Evolutionary conservation across 2,113 vertebrate genomes (phyloP), one percentile per base, ranked within the genome.

Genomic region (Sakesphorus luctuosus): DNA sequence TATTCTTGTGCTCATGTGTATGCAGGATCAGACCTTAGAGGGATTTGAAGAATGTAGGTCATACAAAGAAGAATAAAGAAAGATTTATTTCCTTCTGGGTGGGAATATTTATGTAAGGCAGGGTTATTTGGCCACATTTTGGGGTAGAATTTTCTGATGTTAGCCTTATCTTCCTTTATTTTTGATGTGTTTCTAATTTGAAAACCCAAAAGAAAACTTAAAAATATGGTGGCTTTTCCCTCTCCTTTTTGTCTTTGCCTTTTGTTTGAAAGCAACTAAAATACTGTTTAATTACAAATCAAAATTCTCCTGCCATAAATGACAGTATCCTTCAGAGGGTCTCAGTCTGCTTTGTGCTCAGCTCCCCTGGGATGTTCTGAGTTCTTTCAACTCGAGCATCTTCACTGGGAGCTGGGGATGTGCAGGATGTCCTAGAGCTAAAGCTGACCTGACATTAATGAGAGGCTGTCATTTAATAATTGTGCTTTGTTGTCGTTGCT

Each of bases 351-450:
- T 49, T 25, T 29, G 20, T 2, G 8, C 71, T 84, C 62, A 36
- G 40, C 53, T 94, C 96, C 81, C 74, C 77, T 21, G 94, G 71
- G 96, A 79, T n/a, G 11, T 20, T 61, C 44, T 12, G 74, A 89
- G 66, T 82, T 94, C 95, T 96, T 96, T 97, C 91, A 96, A 95
- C 93, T 91, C 53, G 3, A 58, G 81, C 77, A 58, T 89, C 91
- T 91, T 93, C 90, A 35, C 61, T 69, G 92, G 79, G 90, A 97
- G 56, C 93, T 89, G 88, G 86, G 83, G 92, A 81, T 68, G 65
- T 81, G 83, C 65, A 61, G 23, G 15, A 49, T 75, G 33, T 89
- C 93, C 90, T 49, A 72, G 44, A 93, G 86, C 79, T 78, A 92
- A 86, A 94, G 83, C 5, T 5, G 71, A 72, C 29, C 59, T 94